phyloP scores from a whole-genome alignment of 1,140 invertebrate species.

The Drosophila pseudoananassae region DNA sequence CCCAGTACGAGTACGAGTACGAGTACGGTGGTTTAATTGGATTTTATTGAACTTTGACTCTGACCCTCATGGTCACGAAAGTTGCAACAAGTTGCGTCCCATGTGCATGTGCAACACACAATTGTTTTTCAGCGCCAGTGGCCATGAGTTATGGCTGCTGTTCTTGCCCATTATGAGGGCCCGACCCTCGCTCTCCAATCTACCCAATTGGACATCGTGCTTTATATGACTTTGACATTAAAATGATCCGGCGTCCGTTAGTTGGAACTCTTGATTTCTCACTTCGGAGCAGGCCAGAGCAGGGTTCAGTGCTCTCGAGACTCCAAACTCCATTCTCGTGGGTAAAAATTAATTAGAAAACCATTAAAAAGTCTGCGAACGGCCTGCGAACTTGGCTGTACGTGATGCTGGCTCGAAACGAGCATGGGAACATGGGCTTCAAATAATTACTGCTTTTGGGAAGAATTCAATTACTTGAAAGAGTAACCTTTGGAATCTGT shows the following conservation, averaged over 20 bases:
- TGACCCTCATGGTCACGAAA: constrained; percentile 73
- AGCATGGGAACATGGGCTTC: constrained; percentile 51
- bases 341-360: constrained; percentile 77
- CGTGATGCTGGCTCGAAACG: constrained; percentile 38
- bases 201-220: constrained; percentile 58
- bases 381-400: constrained; percentile 34
- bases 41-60: constrained; percentile 82
- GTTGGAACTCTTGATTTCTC: constrained; percentile 64
- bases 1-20: constrained; percentile 27
- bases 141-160: constrained; percentile 47
- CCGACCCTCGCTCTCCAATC: constrained; percentile 63
- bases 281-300: constrained; percentile 25
- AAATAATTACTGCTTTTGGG: constrained; percentile 32
- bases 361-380: constrained; percentile 65
- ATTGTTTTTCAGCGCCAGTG: constrained; percentile 34
- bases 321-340: constrained; percentile 19
- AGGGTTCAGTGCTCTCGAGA: constrained; percentile 64
- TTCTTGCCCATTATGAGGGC: constrained; percentile 50
- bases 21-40: constrained; percentile 68
- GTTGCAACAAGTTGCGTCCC: constrained; percentile 66
- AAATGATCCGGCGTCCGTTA: constrained; percentile 31
- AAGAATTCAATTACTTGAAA: constrained; percentile 52
- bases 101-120: constrained; percentile 53
- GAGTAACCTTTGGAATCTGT: constrained; percentile 6
- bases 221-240: constrained; percentile 67